Evolutionary conservation across 2,113 vertebrate species (phyloP).

Genomic region (Xenopus laevis): DNA sequence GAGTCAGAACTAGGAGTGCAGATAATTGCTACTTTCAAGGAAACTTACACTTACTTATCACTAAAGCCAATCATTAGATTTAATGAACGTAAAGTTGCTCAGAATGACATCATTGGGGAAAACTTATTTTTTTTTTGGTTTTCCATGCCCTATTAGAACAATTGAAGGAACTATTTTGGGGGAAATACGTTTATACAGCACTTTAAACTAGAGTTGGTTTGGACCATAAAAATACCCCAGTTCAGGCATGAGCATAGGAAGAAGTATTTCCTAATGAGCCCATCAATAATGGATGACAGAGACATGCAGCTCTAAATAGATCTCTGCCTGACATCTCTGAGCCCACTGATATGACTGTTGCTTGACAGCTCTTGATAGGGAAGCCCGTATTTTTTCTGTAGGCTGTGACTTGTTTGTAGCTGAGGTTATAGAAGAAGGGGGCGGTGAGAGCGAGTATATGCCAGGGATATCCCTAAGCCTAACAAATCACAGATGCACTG

Average conservation of each 20-base stretch:
- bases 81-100: too few relatives aligned
- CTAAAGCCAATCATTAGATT: too few relatives aligned
- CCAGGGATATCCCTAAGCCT: conserved; percentile 40
- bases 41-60: too few relatives aligned
- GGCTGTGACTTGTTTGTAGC: conserved; percentile 27
- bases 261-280: not conserved
- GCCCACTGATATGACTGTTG: conserved; percentile 22
- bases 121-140: too few relatives aligned
- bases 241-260: too few relatives aligned
- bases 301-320: conserved; percentile 28
- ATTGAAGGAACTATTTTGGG: too few relatives aligned
- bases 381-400: conserved; percentile 30
- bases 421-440: conserved; percentile 16
- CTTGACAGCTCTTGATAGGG: conserved; percentile 22
- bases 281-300: conserved; percentile 37
- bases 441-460: not conserved
- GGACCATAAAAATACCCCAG: too few relatives aligned
- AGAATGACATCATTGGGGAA: too few relatives aligned
- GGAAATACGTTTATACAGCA: too few relatives aligned
- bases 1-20: too few relatives aligned
- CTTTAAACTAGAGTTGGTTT: too few relatives aligned
- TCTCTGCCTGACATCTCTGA: conserved; percentile 12
- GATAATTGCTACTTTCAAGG: too few relatives aligned
- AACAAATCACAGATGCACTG: conserved; percentile 22
- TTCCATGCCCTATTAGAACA: not conserved